These are phyloP conservation scores for Auanema freiburgensis DNA, from an alignment of 2,888 invertebrate species.

Conservation along the genomic window DNA sequence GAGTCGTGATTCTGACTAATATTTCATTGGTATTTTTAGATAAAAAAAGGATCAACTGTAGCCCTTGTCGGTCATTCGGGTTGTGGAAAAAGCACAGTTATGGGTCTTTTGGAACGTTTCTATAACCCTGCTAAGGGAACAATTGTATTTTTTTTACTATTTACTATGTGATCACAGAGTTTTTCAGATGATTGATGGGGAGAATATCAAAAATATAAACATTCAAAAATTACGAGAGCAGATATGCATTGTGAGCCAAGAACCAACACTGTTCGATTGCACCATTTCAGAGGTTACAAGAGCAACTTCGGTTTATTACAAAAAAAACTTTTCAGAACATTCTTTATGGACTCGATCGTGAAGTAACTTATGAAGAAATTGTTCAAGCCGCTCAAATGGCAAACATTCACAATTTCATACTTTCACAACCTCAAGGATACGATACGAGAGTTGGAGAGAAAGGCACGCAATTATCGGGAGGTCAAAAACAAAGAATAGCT, in stretches of 20 bases:
- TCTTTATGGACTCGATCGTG: slow-evolving; percentile 75
- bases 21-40: slow-evolving; percentile 19
- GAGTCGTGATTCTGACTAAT: slow-evolving; percentile 5
- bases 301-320: not conserved
- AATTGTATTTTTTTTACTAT: slow-evolving; percentile 68
- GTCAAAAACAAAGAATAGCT: slow-evolving; percentile 66
- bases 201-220: slow-evolving; percentile 74
- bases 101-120: slow-evolving; percentile 75
- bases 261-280: slow-evolving; percentile 53
- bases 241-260: slow-evolving; percentile 54
- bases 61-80: slow-evolving; percentile 62
- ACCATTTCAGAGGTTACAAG: slow-evolving; percentile 65
- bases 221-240: slow-evolving; percentile 75
- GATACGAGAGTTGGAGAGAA: slow-evolving; percentile 66
- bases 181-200: slow-evolving; percentile 67
- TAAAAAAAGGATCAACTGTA: slow-evolving; percentile 53
- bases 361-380: slow-evolving; percentile 63
- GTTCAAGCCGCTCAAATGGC: slow-evolving; percentile 65
- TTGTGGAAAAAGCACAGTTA: slow-evolving; percentile 66
- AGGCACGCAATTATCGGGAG: slow-evolving; percentile 66
- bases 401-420: slow-evolving; percentile 68
- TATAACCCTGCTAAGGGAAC: slow-evolving; percentile 77
- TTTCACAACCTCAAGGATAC: slow-evolving; percentile 64
- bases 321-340: slow-evolving; percentile 74
- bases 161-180: not conserved